phyloP scores from a whole-genome alignment of 1,140 invertebrate genomes.

The Dolichoris vasculosae region DNA sequence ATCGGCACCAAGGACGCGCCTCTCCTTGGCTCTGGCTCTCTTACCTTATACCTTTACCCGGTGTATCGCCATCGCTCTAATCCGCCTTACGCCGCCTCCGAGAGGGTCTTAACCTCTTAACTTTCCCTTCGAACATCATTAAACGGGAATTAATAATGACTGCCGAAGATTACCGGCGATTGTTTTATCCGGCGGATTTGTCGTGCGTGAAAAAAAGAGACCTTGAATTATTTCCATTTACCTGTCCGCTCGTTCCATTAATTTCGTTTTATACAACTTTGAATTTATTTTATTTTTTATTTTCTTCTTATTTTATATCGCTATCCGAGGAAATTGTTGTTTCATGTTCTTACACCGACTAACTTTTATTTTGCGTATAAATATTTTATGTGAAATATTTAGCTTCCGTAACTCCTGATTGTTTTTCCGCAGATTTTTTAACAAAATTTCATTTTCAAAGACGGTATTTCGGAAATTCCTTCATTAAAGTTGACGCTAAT shows the following conservation, averaged over 20 bases:
- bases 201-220: constrained; percentile 39
- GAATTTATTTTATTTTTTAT: neutral
- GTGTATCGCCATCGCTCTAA: constrained; percentile 55
- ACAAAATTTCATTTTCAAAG: too few relatives aligned
- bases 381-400: too few relatives aligned
- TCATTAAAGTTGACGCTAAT: too few relatives aligned
- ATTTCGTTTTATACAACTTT: neutral
- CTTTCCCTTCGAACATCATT: constrained; percentile 52
- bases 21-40: too few relatives aligned
- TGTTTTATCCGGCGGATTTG: constrained; percentile 22
- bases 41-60: neutral
- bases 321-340: neutral
- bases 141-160: constrained; percentile 26
- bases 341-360: neutral
- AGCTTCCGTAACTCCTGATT: too few relatives aligned
- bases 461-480: too few relatives aligned
- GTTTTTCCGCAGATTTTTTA: too few relatives aligned
- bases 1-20: neutral
- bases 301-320: neutral
- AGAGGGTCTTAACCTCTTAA: constrained; percentile 60
- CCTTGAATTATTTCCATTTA: constrained; percentile 1
- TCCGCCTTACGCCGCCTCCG: constrained; percentile 29
- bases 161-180: constrained; percentile 34
- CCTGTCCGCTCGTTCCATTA: neutral
- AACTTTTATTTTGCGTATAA: too few relatives aligned